Conservation (phyloP, 2,888 invertebrate species). For the Ormyrus pomaceus region DNA sequence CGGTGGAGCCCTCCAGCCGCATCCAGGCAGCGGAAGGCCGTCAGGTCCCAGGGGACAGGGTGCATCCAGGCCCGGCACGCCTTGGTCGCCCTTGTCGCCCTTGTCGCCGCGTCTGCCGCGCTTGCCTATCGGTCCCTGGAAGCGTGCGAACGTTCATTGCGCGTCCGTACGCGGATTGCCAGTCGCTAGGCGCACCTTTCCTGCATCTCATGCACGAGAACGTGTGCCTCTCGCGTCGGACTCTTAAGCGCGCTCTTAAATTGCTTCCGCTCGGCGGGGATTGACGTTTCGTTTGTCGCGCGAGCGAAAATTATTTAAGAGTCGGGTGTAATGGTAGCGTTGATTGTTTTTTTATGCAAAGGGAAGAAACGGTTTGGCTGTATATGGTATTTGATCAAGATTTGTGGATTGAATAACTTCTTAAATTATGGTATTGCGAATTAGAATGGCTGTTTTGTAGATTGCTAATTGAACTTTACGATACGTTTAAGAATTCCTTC, state of each 20-base stretch:
- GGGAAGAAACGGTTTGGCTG: neutral
- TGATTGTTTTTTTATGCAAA: no score
- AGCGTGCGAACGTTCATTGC: constrained; percentile 55
- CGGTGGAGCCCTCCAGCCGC: constrained; percentile 90
- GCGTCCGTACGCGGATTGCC: constrained; percentile 32
- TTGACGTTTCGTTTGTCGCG: no score
- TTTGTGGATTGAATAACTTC: neutral
- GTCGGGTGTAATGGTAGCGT: no score
- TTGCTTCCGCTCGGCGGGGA: no score
- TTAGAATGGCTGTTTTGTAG: neutral
- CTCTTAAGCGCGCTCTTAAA: no score
- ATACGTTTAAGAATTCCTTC: no score
- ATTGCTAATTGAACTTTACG: no score
- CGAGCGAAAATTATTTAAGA: no score
- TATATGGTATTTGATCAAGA: neutral
- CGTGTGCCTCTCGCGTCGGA: no score
- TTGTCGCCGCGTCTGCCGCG: constrained; percentile 94
- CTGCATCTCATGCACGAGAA: neutral
- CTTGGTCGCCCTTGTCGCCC: constrained; percentile 96
- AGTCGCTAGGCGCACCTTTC: constrained; percentile 24
- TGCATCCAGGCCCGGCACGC: constrained; percentile 97
- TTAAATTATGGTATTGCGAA: neutral
- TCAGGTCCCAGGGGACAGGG: constrained; percentile 98
- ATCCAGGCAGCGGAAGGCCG: constrained; percentile 96
- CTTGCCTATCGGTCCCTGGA: constrained; percentile 91